Percentiles rank a stretch among this genome's conserved stretches.
phyloP scores from a whole-genome alignment of 2,113 vertebrate genomes.

The Oenanthe oenanthe region DNA sequence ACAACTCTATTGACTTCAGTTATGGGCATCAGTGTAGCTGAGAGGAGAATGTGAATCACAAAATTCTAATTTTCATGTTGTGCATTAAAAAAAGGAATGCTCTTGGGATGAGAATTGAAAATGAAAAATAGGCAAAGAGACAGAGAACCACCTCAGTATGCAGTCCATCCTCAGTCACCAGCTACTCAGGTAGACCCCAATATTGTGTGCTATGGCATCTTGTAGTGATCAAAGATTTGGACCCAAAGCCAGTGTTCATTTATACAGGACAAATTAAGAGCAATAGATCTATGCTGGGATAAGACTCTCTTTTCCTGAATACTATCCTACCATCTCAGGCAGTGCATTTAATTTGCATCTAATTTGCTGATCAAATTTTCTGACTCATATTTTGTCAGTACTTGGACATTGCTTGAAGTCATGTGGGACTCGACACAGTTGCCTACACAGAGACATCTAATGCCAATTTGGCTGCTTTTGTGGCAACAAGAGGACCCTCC shows the following conservation, averaged over 20 bases:
- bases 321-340: neutral
- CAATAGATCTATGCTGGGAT: neutral
- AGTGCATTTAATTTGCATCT: rapidly evolving
- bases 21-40: neutral
- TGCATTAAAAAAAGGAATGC: neutral
- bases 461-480: neutral
- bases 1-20: neutral
- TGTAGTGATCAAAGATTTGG: neutral
- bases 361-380: neutral
- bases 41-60: neutral
- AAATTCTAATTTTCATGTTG: neutral
- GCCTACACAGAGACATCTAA: neutral
- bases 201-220: neutral
- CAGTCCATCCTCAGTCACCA: neutral
- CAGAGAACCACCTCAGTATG: neutral
- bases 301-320: neutral
- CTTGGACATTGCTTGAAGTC: neutral
- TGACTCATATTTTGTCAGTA: neutral
- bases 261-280: neutral
- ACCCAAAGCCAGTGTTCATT: neutral
- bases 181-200: neutral
- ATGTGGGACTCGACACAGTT: rapidly evolving
- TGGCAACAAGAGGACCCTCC: neutral
- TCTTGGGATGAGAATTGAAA: neutral
- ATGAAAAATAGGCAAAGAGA: neutral